These are phyloP conservation scores for Hemibagrus wyckioides DNA, from an alignment of 2,113 vertebrate species.

Conservation along the genomic window DNA sequence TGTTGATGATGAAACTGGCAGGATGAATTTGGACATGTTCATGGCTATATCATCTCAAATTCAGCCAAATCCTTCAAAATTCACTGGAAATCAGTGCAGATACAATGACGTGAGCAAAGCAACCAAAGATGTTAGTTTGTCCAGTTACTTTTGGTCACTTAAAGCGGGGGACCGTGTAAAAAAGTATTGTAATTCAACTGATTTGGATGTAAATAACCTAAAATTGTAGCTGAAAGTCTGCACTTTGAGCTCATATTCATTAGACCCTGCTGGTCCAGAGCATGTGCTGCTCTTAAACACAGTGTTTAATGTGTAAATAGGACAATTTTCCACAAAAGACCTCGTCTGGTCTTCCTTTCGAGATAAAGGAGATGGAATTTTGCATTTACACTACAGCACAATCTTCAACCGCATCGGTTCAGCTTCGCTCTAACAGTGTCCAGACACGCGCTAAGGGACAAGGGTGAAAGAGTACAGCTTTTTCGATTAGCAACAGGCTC, in stretches of 20 bases:
- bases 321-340: background rate
- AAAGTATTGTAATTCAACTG: background rate
- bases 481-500: conserved; percentile 68
- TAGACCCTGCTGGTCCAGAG: background rate
- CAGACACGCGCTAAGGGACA: conserved; percentile 61
- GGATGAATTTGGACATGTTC: no score
- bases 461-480: conserved; percentile 51
- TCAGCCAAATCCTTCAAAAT: background rate
- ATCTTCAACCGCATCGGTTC: conserved; percentile 57
- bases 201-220: background rate
- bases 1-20: background rate
- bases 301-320: background rate
- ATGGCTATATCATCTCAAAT: background rate
- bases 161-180: background rate
- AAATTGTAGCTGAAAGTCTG: background rate
- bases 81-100: background rate
- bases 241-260: background rate
- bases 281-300: background rate
- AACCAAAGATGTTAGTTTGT: background rate
- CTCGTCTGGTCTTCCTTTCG: conserved; percentile 47
- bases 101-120: background rate
- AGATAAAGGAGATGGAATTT: conserved; percentile 56
- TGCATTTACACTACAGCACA: conserved; percentile 31
- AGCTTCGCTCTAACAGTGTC: conserved; percentile 59
- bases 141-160: background rate